Conservation (phyloP, 1,140 invertebrate species). For the Artemia franciscana region DNA sequence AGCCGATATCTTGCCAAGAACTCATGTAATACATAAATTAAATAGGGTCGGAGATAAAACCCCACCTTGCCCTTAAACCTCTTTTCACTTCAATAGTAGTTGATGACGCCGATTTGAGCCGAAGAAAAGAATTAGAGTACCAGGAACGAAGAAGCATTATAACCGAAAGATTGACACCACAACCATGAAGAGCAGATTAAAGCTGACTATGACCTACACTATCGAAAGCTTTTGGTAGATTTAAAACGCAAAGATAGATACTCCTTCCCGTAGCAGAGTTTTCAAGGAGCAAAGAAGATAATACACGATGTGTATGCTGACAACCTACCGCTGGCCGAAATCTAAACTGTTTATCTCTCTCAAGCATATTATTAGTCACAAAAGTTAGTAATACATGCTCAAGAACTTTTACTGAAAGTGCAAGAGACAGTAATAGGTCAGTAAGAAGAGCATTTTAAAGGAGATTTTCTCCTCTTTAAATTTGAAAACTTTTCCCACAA, state of each 20-base stretch:
- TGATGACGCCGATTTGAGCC: not conserved
- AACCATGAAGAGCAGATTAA: not conserved
- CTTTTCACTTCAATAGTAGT: not conserved
- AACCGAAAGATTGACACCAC: not conserved
- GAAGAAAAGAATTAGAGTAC: not conserved
- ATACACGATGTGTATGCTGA: not conserved
- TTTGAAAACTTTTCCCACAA: not conserved
- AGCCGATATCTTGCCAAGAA: too few species aligned
- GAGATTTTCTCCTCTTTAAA: not conserved
- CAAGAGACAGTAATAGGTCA: not conserved
- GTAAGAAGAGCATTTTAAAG: not conserved
- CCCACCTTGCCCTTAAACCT: not conserved
- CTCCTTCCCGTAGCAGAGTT: not conserved
- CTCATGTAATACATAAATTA: not conserved
- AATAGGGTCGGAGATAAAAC: not conserved
- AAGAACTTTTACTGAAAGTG: not conserved
- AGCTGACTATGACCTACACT: not conserved
- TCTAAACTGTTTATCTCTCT: not conserved
- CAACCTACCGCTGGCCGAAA: not conserved
- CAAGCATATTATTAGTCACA: too few species aligned
- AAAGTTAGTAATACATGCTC: not conserved
- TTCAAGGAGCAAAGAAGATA: not conserved
- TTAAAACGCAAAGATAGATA: not conserved
- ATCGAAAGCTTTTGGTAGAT: not conserved
- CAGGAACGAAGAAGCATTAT: not conserved